Conservation (phyloP, 2,113 vertebrate genomes). For the Tetraodon nigroviridis region DNA sequence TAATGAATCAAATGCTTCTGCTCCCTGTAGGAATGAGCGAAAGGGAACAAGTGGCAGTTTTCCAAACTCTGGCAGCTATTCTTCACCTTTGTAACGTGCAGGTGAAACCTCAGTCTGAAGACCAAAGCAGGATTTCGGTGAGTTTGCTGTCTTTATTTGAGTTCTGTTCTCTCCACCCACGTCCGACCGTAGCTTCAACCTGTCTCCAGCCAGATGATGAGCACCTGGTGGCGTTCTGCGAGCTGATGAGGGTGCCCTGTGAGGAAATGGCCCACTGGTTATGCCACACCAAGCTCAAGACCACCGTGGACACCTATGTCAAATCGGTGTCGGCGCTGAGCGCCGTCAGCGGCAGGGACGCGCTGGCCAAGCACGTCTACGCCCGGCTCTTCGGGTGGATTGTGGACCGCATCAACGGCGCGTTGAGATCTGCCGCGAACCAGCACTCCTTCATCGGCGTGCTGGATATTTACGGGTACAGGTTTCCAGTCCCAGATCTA, state of each 20-base stretch:
- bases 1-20: not conserved
- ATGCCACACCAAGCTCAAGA: slow-evolving; percentile 89
- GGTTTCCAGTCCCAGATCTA: slow-evolving; percentile 32
- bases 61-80: slow-evolving; percentile 87
- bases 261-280: slow-evolving; percentile 95
- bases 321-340: slow-evolving; percentile 84
- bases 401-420: slow-evolving; percentile 84
- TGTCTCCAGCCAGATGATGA: slow-evolving; percentile 79
- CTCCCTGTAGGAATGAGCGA: slow-evolving; percentile 80
- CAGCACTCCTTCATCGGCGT: slow-evolving; percentile 94
- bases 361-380: slow-evolving; percentile 93
- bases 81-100: slow-evolving; percentile 94
- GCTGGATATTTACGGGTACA: slow-evolving; percentile 93
- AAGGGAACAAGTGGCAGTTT: slow-evolving; percentile 88
- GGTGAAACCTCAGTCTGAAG: slow-evolving; percentile 80
- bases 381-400: slow-evolving; percentile 90
- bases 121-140: slow-evolving; percentile 84
- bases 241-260: slow-evolving; percentile 86
- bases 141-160: slow-evolving; percentile 19
- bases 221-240: slow-evolving; percentile 87
- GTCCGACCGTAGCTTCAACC: not conserved
- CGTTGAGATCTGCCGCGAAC: slow-evolving; percentile 80
- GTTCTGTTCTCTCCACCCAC: not conserved
- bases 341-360: slow-evolving; percentile 86
- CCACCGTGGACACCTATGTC: slow-evolving; percentile 86